Base-by-base conservation (phyloP, 2,797 vertebrate genomes). In the Chanos chanos region DNA sequence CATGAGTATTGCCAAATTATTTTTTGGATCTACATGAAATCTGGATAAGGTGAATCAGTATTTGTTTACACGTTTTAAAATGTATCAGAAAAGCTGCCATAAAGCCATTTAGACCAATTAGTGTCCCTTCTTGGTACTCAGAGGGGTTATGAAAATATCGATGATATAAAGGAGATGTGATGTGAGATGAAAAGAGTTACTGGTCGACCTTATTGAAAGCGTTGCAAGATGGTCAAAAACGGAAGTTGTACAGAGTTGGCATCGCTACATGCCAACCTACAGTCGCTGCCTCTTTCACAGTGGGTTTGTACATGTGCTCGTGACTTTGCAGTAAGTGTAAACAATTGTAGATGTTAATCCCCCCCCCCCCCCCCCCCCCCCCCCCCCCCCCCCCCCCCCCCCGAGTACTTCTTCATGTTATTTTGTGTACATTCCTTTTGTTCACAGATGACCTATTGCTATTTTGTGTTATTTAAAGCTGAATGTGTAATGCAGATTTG, bases 401-500 rank as follows among this genome's bases (percentile, higher is more conserved):
- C 66, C 64, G 58, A 68, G 54, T 64, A 8, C 79, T 80, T 79
- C 63, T 80, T 86, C 84, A 40, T 84, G 83, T 90, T 87, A 85
- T 83, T 86, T 86, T 61, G 36, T 87, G 66, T 83, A 92, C 89
- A 90, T 94, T 94, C 89, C 89, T 81, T 62, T 85, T 78, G 79
- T 82, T 84, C 72, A 83, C 69, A 68, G 71, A 77, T 61, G 59
- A 78, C 78, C 71, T 74, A 59, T 77, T 83, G 67, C 77, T 85
- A 71, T 76, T 71, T 84, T 76, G 81, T 87, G 76, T 81, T 82
- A 70, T 78, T 87, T 76, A 83, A 88, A 66, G 89, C 86, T 86
- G 80, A 88, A 79, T 86, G 87, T 91, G 88, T 87, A 87, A 52
- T 87, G 81, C 58, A 77, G 70, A 77, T 63, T 54, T 40, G 66